phyloP scores from a whole-genome alignment of 2,113 vertebrate genomes.

The Heterotis niloticus region DNA sequence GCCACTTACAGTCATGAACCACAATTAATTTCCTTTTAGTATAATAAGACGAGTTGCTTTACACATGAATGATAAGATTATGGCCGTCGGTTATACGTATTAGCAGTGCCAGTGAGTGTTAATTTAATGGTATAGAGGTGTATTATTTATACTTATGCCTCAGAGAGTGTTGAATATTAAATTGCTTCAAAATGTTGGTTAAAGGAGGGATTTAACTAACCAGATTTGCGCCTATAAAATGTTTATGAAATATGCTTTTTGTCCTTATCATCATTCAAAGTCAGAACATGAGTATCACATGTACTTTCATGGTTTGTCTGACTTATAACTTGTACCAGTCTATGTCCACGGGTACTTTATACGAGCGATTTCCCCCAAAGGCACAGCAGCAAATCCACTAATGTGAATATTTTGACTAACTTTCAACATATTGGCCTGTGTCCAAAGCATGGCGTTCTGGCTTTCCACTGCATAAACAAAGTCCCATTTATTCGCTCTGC shows the following conservation, averaged over 20 bases:
- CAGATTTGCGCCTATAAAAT: slow-evolving; percentile 3
- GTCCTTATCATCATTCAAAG: too few species aligned
- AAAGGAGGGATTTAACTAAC: not conserved
- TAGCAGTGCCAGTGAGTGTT: not conserved
- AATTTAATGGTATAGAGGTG: slow-evolving; percentile 9
- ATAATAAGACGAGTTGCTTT: slow-evolving; percentile 44
- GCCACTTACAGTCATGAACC: slow-evolving; percentile 51
- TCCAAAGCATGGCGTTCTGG: too few species aligned
- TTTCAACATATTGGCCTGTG: too few species aligned
- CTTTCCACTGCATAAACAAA: too few species aligned
- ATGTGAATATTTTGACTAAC: too few species aligned
- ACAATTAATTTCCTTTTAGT: slow-evolving; percentile 54
- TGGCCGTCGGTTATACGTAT: slow-evolving; percentile 28
- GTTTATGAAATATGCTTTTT: not conserved
- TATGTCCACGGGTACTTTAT: too few species aligned
- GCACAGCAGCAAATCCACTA: too few species aligned
- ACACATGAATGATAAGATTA: slow-evolving; percentile 46
- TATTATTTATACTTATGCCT: slow-evolving; percentile 2
- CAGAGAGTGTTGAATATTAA: not conserved
- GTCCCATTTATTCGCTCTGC: too few species aligned
- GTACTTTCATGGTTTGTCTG: too few species aligned
- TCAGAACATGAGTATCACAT: too few species aligned
- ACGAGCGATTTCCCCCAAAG: too few species aligned
- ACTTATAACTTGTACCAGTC: too few species aligned
- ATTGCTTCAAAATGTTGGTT: not conserved